Conservation (phyloP, 2,113 vertebrate species). For the Cnemophilus loriae region DNA sequence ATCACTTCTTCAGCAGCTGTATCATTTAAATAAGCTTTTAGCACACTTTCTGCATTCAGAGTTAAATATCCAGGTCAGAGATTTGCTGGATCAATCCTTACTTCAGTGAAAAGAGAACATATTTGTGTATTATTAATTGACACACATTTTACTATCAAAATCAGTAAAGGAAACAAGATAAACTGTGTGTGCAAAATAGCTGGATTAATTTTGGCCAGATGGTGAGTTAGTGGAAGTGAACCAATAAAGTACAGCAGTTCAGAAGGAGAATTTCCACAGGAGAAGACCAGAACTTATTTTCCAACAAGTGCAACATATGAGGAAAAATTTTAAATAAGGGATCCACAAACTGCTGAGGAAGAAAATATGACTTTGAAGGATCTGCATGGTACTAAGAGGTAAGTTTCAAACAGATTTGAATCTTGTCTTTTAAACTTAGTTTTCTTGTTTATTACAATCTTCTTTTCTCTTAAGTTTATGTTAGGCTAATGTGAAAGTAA, state of each 20-base stretch:
- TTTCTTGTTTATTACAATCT: not conserved
- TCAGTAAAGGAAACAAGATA: not conserved
- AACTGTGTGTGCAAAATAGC: not conserved
- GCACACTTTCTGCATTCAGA: not conserved
- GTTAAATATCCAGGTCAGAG: not conserved
- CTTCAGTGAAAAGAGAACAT: not conserved
- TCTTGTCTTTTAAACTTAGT: not conserved
- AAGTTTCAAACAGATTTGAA: not conserved
- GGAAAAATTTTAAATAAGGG: conserved; percentile 14
- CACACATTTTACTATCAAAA: not conserved
- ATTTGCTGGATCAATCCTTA: not conserved
- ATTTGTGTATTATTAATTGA: not conserved
- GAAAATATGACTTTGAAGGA: not conserved
- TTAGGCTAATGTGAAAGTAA: not conserved
- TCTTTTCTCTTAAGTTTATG: not conserved
- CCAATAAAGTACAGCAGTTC: not conserved
- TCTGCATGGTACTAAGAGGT: not conserved
- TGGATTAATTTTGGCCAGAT: not conserved
- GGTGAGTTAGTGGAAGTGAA: not conserved
- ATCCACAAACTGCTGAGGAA: not conserved
- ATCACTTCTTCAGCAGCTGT: not conserved
- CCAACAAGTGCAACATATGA: not conserved
- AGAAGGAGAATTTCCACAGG: conserved; percentile 44
- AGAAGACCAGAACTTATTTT: conserved; percentile 54
- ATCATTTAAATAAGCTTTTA: not conserved